Base-by-base conservation (phyloP, 2,888 invertebrate genomes). In the Drosophila barbarae region DNA sequence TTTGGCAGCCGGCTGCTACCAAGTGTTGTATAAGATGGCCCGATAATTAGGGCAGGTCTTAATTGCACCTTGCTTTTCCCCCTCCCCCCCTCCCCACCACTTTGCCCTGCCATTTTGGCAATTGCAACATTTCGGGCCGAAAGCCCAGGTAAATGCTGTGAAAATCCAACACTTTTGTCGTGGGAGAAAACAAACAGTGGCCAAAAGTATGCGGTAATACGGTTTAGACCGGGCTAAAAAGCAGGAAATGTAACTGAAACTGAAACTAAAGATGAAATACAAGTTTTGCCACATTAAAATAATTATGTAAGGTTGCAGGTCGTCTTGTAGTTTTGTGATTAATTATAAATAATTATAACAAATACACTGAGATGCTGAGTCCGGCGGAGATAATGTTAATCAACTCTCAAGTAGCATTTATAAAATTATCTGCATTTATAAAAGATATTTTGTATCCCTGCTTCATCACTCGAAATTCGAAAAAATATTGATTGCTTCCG, bases 111-210 rank as follows among this genome's bases (percentile, higher is more conserved):
- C 36, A 49, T 41, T 63, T 63, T 36, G 49, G 23, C 23, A 30
- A 50, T 63, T 61, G 50, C 63, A 61, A 36, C 63, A 61, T 61
- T 60, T 23, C 3, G 39, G 41, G 47, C 34, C 21, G 36, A 12
- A n/a, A 15, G 15, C 28, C 13, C 44, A 13, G 46, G 46, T 30
- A 61, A 61, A 41, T 35, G 61, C 47, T 59, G 38, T 39, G 61
- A 59, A 59, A 59, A 59, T 23, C 23, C 59, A 59, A 49, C 61
- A 61, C 60, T 28, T 41, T 49, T 35, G 28, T 61, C n/a, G 61
- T 61, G 61, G 61, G 63, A 61, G 61, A 49, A 49, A n/a, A 13
- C 15, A 8, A 30, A 28, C 44, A 44, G 15, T 28, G 26, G 15
- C 26, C 44, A 28, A 28, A 28, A 28, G 12, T 12, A 12, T 46